Percentiles rank a stretch among this genome's conserved stretches.
Evolutionary conservation across 2,888 invertebrate species (phyloP).

Genomic region (Ernsta delagoae): DNA sequence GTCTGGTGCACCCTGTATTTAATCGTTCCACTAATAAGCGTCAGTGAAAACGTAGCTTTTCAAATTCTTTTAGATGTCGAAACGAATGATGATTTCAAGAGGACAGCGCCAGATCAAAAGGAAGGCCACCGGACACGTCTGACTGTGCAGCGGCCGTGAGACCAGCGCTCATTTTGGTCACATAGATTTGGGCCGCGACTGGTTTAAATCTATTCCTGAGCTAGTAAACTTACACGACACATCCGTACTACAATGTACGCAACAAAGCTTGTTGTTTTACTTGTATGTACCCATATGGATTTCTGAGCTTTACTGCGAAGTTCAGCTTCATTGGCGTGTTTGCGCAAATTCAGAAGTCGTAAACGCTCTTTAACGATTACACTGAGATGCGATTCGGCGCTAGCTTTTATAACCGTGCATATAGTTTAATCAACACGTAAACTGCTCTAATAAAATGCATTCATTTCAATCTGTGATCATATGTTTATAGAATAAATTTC

Average conservation of each 20-base stretch:
- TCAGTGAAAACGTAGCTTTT: constrained; percentile 46
- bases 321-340: constrained; percentile 51
- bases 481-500: constrained; percentile 6
- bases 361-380: constrained; percentile 59
- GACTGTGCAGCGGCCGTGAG: constrained; percentile 59
- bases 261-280: constrained; percentile 53
- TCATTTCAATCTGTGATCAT: constrained; percentile 11
- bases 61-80: constrained; percentile 48
- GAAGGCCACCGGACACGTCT: constrained; percentile 59
- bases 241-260: constrained; percentile 68
- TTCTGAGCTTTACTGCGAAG: constrained; percentile 49
- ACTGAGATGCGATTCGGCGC: constrained; percentile 37
- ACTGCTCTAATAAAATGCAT: constrained; percentile 28
- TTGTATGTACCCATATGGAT: constrained; percentile 50
- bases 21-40: constrained; percentile 57
- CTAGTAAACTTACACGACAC: constrained; percentile 67
- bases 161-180: constrained; percentile 59
- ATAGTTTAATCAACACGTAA: constrained; percentile 37
- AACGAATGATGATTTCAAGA: constrained; percentile 46
- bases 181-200: constrained; percentile 68
- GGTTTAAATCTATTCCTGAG: constrained; percentile 69
- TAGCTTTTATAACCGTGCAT: constrained; percentile 36
- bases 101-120: constrained; percentile 63
- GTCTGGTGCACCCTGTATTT: constrained; percentile 41
- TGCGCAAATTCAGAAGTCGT: constrained; percentile 58